Evolutionary conservation across 2,113 vertebrate species (phyloP).

Genomic region (Glareola pratincola): DNA sequence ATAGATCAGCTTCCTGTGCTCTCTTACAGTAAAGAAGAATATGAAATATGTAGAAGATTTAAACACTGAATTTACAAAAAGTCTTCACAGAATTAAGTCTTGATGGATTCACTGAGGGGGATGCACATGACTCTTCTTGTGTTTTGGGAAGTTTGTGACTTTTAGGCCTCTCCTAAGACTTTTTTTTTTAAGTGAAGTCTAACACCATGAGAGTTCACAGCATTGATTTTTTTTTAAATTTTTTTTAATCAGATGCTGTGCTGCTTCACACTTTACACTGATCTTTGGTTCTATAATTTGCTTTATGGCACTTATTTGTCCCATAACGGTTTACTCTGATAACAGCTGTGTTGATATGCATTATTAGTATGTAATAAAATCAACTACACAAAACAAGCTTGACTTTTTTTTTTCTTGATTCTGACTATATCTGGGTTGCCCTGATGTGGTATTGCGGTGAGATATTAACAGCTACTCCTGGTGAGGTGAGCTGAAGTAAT

Average conservation of each 20-base stretch:
- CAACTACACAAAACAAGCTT: neutral
- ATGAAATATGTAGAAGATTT: neutral
- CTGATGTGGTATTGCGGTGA: neutral
- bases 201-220: neutral
- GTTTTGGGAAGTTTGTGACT: neutral
- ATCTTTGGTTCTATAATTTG: neutral
- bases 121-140: neutral
- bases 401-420: neutral
- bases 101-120: neutral
- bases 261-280: neutral
- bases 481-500: neutral
- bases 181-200: neutral
- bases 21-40: neutral
- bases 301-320: neutral
- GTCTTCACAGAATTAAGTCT: neutral
- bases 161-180: neutral
- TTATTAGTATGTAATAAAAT: slow-evolving; percentile 50
- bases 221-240: neutral
- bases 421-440: neutral
- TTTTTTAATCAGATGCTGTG: neutral
- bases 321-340: neutral
- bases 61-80: slow-evolving; percentile 10
- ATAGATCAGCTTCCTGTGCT: neutral
- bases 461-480: neutral
- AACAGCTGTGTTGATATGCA: slow-evolving; percentile 13